Evolutionary conservation across 2,797 vertebrate genomes (phyloP).

Genomic region (Paramormyrops hopkinsi): DNA sequence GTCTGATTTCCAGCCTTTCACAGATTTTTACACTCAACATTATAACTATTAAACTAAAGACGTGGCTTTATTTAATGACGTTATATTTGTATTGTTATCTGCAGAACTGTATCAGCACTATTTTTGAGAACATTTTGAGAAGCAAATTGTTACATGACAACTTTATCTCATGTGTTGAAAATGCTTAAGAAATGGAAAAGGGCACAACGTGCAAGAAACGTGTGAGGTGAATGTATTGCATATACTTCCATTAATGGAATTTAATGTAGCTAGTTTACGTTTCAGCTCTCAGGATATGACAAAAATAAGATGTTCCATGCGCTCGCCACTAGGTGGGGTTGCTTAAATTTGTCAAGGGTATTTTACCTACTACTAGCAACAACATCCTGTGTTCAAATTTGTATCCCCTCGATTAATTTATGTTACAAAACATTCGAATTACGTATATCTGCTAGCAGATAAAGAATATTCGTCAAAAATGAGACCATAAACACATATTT

Average conservation of each 20-base stretch:
- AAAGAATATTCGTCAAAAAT: not conserved
- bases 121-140: not conserved
- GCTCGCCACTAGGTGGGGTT: constrained; percentile 13
- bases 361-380: not conserved
- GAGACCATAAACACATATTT: not conserved
- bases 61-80: not conserved
- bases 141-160: not conserved
- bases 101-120: not conserved
- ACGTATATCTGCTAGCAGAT: not conserved
- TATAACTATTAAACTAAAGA: not conserved
- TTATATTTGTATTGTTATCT: not conserved
- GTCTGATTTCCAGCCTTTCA: not conserved
- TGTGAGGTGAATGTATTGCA: not conserved
- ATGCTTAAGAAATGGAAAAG: not conserved
- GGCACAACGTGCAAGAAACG: not conserved
- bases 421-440: not conserved
- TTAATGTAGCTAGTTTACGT: not conserved
- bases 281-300: not conserved
- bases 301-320: not conserved
- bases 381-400: not conserved
- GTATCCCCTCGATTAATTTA: not conserved
- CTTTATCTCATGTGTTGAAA: not conserved
- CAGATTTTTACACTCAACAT: not conserved
- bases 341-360: not conserved
- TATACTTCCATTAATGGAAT: not conserved